Evolutionary conservation across 23 tunicate species (phyloP).

Genomic region (Ascidia mentula): DNA sequence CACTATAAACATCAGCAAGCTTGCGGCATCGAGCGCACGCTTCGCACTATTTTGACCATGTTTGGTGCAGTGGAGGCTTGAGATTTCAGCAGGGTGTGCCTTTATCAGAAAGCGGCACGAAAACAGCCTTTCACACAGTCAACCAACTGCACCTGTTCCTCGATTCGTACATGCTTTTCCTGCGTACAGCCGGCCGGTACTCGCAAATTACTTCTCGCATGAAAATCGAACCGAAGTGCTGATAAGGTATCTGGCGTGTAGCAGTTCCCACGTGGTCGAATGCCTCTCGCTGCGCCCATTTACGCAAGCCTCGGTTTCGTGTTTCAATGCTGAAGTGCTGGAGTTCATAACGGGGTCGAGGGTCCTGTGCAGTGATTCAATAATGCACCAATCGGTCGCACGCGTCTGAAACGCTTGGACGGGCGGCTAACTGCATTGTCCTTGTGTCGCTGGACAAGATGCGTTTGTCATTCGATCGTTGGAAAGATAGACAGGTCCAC

Average conservation of each 20-base stretch:
- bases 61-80: conserved; percentile 4
- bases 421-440: background rate
- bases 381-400: background rate
- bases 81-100: conserved; percentile 1
- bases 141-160: too few relatives aligned
- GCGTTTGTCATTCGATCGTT: too few relatives aligned
- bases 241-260: background rate
- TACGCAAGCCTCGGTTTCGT: background rate
- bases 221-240: too few relatives aligned
- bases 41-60: conserved; percentile 5
- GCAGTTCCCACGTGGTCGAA: conserved; percentile 1
- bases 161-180: too few relatives aligned
- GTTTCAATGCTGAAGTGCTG: background rate
- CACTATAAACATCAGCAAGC: background rate
- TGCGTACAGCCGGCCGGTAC: too few relatives aligned
- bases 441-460: background rate
- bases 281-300: background rate
- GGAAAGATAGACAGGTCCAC: conserved; percentile 5
- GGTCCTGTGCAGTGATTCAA: background rate
- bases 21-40: conserved; percentile 5
- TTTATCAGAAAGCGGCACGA: too few relatives aligned
- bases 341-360: conserved; percentile 5
- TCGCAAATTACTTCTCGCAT: too few relatives aligned
- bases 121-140: too few relatives aligned
- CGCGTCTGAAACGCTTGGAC: background rate